Base-by-base conservation (phyloP, 1,140 invertebrate species). In the Notospermus geniculatus region DNA sequence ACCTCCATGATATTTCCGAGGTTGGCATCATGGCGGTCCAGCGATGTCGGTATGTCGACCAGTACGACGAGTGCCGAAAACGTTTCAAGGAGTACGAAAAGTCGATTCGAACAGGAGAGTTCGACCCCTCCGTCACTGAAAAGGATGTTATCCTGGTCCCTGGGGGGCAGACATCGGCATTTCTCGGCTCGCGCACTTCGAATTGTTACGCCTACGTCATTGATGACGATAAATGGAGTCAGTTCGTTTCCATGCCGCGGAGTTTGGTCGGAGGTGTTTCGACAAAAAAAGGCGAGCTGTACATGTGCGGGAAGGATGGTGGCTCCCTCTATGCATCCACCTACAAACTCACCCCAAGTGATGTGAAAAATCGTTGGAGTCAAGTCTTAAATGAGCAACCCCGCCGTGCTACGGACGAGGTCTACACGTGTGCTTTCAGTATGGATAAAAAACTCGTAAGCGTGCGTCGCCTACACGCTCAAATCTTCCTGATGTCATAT, bases 71-170 rank as follows among this genome's bases (percentile, higher is more conserved):
- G 28, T 76, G 74, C 59, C 61, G 62, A 56, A 57, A 66, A 11
- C 65, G 65, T 55, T 57, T 72, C 5, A 46, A 68, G n/a, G 66
- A 71, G 45, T 50, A 64, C 7, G 70, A 72, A 46, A 59, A 66
- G 71, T 30, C 56, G 64, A 39, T 66, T n/a, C 15, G 63, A 28
- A 56, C 68, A 43, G 72, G 69, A 5, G 25, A 67, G 17, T 27
- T 68, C 13, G 30, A 54, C 0, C 61, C 68, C 17, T 64, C 65
- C 17, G 39, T 25, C 13, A 61, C 55, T 11, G 58, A 57, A 19
- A 69, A 60, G 30, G 71, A 73, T 55, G 69, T 72, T 1, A 69
- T 76, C n/a, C 22, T 74, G 4, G 17, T 76, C 7, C 63, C 67
- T 29, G 72, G 74, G 15, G 69, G 70, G 17, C 58, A 65, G 59